Evolutionary conservation across 1,140 invertebrate genomes (phyloP), one percentile per base, ranked within the genome.

Genomic region (Laupala kohalensis): DNA sequence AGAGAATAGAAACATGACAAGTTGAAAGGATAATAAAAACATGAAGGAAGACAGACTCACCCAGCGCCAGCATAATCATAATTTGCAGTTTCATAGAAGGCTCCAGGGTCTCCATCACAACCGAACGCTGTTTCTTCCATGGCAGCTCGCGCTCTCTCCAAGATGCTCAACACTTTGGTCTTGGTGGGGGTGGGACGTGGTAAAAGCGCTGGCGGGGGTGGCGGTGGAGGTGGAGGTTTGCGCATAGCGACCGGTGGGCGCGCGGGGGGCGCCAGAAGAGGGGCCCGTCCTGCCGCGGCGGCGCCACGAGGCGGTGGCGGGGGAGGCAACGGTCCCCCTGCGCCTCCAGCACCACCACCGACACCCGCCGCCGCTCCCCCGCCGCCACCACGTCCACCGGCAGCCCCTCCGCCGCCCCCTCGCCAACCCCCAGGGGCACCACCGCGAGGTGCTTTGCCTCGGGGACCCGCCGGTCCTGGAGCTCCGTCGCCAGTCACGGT

Each of bases 131-230:
- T 87, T 76, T 90, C 86, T 78, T 92, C 90, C 88, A 93, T 92
- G 15, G 91, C 90, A 28, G 86, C 85, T 70, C 91, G 82, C 0
- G 92, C 91, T 70, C 90, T 85, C 80, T 93, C 92, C 73, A 93
- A 82, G 74, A 93, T 93, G 64, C 90, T 92, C 80, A 92, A 86
- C 2, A 92, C 90, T 80, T 92, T 92, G 67, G 87, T 87, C 80
- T 92, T 91, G n/a, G 86, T 83, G 19, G 75, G 75, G 6, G 72
- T 65, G 25, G 73, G 73, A 13, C 73, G 63, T 6, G 72, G 68
- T 4, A 74, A 69, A 12, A 70, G 27, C 24, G 75, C 74, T 37
- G 75, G 75, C 19, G 75, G 75, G 26, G 76, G 77, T 15, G 75
- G 75, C 28, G 75, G 77, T 2, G 37, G 37, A 9, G 37, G 37